Percentiles rank a stretch among this genome's conserved stretches.
Evolutionary conservation across 2,797 vertebrate species (phyloP).

Genomic region (Gymnocypris eckloni): DNA sequence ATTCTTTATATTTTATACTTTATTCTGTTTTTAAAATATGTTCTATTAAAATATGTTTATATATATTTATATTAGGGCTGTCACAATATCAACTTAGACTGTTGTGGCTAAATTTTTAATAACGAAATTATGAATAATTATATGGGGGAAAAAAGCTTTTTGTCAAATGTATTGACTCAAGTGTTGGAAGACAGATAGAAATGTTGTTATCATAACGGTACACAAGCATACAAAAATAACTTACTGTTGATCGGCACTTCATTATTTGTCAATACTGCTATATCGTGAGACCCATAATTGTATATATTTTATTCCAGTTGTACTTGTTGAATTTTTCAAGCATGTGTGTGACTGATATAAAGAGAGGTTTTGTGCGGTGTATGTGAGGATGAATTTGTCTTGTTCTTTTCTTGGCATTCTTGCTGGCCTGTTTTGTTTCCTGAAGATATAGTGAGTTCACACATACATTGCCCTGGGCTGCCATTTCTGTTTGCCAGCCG

Average conservation of each 20-base stretch:
- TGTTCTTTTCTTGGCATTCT: not conserved
- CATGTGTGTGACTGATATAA: not conserved
- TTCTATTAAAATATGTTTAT: no score
- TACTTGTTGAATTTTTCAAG: not conserved
- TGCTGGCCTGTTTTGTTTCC: constrained; percentile 16
- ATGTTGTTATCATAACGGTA: no score
- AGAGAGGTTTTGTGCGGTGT: not conserved
- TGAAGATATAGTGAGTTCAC: constrained; percentile 25
- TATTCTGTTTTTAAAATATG: no score
- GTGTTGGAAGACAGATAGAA: no score
- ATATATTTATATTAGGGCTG: no score
- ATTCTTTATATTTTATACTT: no score
- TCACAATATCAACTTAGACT: no score
- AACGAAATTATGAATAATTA: no score
- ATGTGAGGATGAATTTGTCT: not conserved
- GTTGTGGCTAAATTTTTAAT: no score
- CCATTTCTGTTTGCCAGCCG: constrained; percentile 41
- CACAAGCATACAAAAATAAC: no score
- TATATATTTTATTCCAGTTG: not conserved
- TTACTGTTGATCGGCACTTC: not conserved
- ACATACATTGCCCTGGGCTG: constrained; percentile 32
- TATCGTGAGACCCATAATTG: not conserved
- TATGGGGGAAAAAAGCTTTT: no score
- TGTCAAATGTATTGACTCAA: no score
- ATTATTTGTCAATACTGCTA: not conserved